Conservation (phyloP, 2,888 invertebrate species). For the Alloplasta piceator region DNA sequence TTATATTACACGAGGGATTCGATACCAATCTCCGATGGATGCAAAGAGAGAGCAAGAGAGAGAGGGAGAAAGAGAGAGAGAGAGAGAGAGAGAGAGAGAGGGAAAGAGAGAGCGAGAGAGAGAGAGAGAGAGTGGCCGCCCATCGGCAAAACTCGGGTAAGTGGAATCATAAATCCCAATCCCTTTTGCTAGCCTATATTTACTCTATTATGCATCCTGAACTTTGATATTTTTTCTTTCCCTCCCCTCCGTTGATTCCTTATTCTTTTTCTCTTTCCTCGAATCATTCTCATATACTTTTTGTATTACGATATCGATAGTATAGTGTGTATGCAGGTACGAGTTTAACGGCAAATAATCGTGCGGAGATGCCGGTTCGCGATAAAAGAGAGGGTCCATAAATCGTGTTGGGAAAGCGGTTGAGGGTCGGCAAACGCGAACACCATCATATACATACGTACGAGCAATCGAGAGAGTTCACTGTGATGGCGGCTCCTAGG, state of each 20-base stretch:
- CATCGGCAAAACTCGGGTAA: slow-evolving; percentile 70
- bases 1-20: slow-evolving; percentile 39
- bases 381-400: slow-evolving; percentile 77
- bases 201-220: slow-evolving; percentile 82
- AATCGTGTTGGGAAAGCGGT: slow-evolving; percentile 72
- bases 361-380: slow-evolving; percentile 81
- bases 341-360: slow-evolving; percentile 82
- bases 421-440: slow-evolving; percentile 32
- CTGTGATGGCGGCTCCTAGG: slow-evolving; percentile 77
- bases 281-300: slow-evolving; percentile 53
- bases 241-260: slow-evolving; percentile 22
- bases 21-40: slow-evolving; percentile 48
- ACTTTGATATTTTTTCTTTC: slow-evolving; percentile 47
- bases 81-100: neutral
- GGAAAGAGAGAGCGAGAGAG: slow-evolving; percentile 5
- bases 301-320: slow-evolving; percentile 49
- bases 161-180: slow-evolving; percentile 81
- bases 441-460: neutral
- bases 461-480: slow-evolving; percentile 50
- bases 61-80: slow-evolving; percentile 13
- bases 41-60: no score
- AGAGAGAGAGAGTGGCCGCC: slow-evolving; percentile 19
- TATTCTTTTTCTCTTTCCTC: slow-evolving; percentile 19
- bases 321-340: slow-evolving; percentile 72
- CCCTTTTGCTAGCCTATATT: slow-evolving; percentile 79